Percentiles rank a stretch among this genome's conserved stretches.
Evolutionary conservation across 2,888 invertebrate species (phyloP).

Genomic region (Junonia oenone): DNA sequence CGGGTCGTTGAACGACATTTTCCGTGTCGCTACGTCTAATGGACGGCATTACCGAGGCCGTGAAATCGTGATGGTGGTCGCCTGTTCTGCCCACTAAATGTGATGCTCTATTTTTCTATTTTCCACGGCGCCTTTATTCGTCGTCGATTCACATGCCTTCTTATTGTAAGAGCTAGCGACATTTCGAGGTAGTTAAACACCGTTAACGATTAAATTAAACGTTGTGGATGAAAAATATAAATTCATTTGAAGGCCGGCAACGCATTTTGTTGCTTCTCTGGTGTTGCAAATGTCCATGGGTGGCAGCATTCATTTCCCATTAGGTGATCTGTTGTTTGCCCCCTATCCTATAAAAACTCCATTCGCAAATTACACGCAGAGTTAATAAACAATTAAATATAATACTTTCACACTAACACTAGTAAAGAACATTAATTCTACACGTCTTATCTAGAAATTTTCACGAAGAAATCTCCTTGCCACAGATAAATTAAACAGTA

Average conservation of each 20-base stretch:
- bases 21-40: constrained; percentile 62
- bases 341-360: too few relatives aligned
- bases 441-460: not conserved
- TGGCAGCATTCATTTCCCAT: too few relatives aligned
- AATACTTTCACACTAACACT: not conserved
- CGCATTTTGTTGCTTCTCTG: too few relatives aligned
- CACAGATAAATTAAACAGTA: constrained; percentile 49
- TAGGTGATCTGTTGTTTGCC: too few relatives aligned
- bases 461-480: constrained; percentile 18
- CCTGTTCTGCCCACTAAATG: constrained; percentile 51
- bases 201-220: too few relatives aligned
- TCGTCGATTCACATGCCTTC: constrained; percentile 12
- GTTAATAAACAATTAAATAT: too few relatives aligned
- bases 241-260: too few relatives aligned
- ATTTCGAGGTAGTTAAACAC: too few relatives aligned
- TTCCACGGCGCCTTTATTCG: constrained; percentile 34
- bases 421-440: not conserved
- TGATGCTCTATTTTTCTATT: constrained; percentile 56
- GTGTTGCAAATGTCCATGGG: too few relatives aligned
- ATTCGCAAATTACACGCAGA: too few relatives aligned
- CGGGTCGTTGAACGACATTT: constrained; percentile 60
- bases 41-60: constrained; percentile 58
- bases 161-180: not conserved
- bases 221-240: too few relatives aligned
- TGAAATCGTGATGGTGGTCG: constrained; percentile 65